Evolutionary conservation across 2,888 invertebrate genomes (phyloP).

Genomic region (Gisinianus flammeolus): DNA sequence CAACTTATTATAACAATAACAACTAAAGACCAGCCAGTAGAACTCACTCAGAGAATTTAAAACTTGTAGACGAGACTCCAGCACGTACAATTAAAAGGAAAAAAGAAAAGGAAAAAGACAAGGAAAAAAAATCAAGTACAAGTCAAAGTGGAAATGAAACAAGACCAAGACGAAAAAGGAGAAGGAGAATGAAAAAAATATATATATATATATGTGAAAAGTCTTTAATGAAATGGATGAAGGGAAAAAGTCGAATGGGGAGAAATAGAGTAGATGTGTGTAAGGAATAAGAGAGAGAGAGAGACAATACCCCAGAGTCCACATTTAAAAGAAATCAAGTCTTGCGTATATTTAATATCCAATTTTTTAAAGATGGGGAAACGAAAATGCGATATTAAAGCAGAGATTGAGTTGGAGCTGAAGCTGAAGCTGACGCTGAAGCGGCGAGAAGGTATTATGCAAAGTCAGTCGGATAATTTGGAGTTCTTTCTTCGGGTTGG

Average conservation of each 20-base stretch:
- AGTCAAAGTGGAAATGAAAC: neutral
- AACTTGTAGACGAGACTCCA: neutral
- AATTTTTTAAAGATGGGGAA: slow-evolving; percentile 47
- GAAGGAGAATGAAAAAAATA: slow-evolving; percentile 15
- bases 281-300: slow-evolving; percentile 7
- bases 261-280: slow-evolving; percentile 1
- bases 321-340: slow-evolving; percentile 55
- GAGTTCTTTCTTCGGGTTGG: slow-evolving; percentile 27
- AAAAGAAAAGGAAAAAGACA: slow-evolving; percentile 21
- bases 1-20: slow-evolving; percentile 9
- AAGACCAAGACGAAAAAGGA: neutral
- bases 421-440: neutral
- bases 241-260: slow-evolving; percentile 14
- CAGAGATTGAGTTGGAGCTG: slow-evolving; percentile 34
- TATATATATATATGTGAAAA: too few species aligned
- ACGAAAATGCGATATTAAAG: slow-evolving; percentile 47
- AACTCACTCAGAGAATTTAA: neutral
- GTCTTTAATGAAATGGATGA: slow-evolving; percentile 24
- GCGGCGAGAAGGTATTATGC: slow-evolving; percentile 47
- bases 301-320: slow-evolving; percentile 45
- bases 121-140: neutral
- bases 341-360: slow-evolving; percentile 53
- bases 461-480: slow-evolving; percentile 53
- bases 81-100: neutral
- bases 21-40: neutral